Conservation (phyloP, 2,113 vertebrate genomes). For the Penelope pileata region DNA sequence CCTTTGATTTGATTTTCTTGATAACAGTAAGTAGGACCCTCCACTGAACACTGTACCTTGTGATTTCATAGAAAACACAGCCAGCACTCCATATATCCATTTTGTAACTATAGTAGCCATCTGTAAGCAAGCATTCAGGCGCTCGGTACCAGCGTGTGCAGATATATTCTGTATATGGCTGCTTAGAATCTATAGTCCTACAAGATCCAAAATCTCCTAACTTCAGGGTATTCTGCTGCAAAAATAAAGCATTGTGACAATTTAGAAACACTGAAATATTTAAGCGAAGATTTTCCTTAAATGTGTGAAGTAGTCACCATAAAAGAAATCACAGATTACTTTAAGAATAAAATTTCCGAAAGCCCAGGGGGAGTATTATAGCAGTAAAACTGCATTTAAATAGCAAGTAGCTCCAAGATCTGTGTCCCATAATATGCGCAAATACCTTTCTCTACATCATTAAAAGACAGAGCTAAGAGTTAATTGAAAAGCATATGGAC, state of each 20-base stretch:
- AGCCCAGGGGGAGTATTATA: not conserved
- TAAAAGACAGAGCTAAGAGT: not conserved
- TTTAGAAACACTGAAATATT: not conserved
- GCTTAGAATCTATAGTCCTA: slow-evolving; percentile 83
- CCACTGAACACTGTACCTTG: slow-evolving; percentile 75
- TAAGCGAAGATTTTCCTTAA: not conserved
- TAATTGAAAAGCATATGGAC: not conserved
- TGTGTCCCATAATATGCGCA: not conserved
- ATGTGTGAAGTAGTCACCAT: not conserved
- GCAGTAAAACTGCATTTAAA: not conserved
- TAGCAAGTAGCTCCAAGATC: not conserved
- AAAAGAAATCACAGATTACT: not conserved
- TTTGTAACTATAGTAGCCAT: slow-evolving; percentile 83
- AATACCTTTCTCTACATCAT: not conserved
- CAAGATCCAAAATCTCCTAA: slow-evolving; percentile 88
- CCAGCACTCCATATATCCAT: slow-evolving; percentile 88
- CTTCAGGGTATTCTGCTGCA: slow-evolving; percentile 86
- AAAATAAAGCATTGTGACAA: not conserved
- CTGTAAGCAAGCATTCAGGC: slow-evolving; percentile 89
- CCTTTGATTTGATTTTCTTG: not conserved
- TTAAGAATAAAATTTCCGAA: not conserved
- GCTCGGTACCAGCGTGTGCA: slow-evolving; percentile 88
- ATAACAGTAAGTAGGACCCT: not conserved
- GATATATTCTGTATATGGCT: slow-evolving; percentile 87
- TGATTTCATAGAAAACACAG: slow-evolving; percentile 89